Percentiles rank a stretch among this genome's conserved stretches.
These are phyloP conservation scores for Megaptera novaeangliae DNA, from an alignment of 2,113 vertebrate genomes.

Conservation along the genomic window DNA sequence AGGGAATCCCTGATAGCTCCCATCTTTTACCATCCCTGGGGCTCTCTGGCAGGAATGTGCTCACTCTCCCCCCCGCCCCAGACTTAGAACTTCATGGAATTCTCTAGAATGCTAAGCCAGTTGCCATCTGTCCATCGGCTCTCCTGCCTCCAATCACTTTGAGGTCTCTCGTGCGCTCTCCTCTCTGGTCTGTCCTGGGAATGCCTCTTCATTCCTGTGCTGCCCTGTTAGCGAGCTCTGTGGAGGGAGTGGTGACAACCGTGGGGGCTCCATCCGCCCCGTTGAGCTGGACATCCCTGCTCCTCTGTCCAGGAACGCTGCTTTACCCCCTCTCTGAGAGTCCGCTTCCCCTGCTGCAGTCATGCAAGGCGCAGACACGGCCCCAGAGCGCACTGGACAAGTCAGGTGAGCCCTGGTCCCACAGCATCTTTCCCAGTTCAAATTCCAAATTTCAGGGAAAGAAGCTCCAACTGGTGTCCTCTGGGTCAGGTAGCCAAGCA, in stretches of 20 bases:
- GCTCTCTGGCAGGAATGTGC: not conserved
- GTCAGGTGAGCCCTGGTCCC: not conserved
- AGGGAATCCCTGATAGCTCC: not conserved
- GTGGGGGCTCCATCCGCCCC: rapidly evolving
- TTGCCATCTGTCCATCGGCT: not conserved
- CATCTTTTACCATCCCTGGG: not conserved
- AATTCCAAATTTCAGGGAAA: not conserved
- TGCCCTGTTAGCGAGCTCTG: not conserved
- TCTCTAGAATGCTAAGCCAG: not conserved
- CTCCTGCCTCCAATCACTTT: not conserved
- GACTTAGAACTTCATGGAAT: not conserved
- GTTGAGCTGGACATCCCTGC: not conserved
- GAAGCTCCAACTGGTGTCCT: not conserved
- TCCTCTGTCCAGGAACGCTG: not conserved
- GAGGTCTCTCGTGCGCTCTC: not conserved
- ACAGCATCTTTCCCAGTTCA: not conserved
- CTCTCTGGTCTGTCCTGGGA: too few species aligned
- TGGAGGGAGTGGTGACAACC: not conserved
- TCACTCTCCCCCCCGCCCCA: not conserved
- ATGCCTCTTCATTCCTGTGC: not conserved
- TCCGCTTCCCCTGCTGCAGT: not conserved
- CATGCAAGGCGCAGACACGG: not conserved
- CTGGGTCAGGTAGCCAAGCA: not conserved
- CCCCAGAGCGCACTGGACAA: not conserved
- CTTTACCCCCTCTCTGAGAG: not conserved